Evolutionary conservation across 2,113 vertebrate genomes (phyloP).

Genomic region (Actenoides lindsayi): DNA sequence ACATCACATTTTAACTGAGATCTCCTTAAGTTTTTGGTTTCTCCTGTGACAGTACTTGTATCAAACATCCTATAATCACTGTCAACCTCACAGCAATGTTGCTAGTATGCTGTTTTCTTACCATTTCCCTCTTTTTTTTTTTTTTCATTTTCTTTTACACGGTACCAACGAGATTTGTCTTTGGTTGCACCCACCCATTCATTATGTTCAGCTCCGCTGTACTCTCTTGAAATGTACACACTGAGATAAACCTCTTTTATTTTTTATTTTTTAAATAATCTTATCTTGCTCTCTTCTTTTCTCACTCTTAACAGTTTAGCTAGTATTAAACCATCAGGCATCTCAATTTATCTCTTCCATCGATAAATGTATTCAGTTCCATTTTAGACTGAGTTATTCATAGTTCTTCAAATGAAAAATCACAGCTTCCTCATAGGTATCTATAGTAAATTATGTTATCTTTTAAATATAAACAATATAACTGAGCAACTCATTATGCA

Average conservation of each 20-base stretch:
- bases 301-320: background rate
- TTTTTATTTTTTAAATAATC: background rate
- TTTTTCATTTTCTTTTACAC: background rate
- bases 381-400: background rate
- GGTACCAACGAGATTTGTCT: background rate
- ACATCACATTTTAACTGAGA: background rate
- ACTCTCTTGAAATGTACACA: background rate
- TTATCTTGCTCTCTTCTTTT: background rate
- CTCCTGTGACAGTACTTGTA: background rate
- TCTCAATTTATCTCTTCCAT: background rate
- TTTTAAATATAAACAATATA: background rate
- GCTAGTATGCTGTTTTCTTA: background rate
- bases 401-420: background rate
- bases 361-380: background rate
- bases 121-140: background rate
- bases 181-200: background rate
- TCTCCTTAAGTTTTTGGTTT: background rate
- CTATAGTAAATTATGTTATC: background rate
- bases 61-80: background rate
- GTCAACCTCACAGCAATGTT: background rate
- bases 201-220: background rate
- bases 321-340: background rate
- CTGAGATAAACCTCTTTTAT: background rate
- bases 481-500: background rate
- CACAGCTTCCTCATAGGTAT: background rate